Base-by-base conservation (phyloP, 2,888 invertebrate genomes). In the Coelopa pilipes region DNA sequence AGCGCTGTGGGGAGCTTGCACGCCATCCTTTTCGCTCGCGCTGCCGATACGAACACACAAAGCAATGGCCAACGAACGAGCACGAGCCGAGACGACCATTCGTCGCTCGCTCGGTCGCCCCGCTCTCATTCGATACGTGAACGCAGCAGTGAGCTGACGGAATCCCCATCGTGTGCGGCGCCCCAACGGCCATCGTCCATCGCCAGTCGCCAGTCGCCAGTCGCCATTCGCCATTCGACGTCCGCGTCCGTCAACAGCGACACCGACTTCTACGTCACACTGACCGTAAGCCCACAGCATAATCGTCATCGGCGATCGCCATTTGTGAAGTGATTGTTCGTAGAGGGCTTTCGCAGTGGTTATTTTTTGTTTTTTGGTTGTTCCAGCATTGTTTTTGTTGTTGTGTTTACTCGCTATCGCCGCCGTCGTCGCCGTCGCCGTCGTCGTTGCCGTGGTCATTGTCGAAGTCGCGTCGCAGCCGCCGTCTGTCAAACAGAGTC, bases 111-210 rank as follows among this genome's bases (percentile, higher is more conserved):
- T 21, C 34, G 34, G 34, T 34, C 34, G 34, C 34, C 34, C 34
- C 12, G 65, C 65, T 65, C 46, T 19, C 65, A 65, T 65, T 65
- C 65, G 65, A 65, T 65, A 65, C 19, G 10, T 46, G 19, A 47
- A 65, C 17, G 65, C 19, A 65, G 65, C 46, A 34, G 65, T 15
- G 17, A 34, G 19, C 65, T 65, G 24, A 21, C 21, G 24, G 57
- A 21, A 59, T 21, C 57, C 19, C 19, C 21, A 59, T 21, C 57
- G 57, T 17, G 57, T 13, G 21, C 13, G 57, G 12, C 53, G 53
- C 24, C 34, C 34, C 34, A 34, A 34, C 34, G 34, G 2, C 34
- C 34, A 34, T 34, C 34, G 34, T 34, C 34, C 34, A 34, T 34
- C 34, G 34, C 34, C 34, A 34, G 2, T 34, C 34, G 34, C 2